Conservation (phyloP, 2,888 invertebrate species). For the Willowsia nigromaculata region DNA sequence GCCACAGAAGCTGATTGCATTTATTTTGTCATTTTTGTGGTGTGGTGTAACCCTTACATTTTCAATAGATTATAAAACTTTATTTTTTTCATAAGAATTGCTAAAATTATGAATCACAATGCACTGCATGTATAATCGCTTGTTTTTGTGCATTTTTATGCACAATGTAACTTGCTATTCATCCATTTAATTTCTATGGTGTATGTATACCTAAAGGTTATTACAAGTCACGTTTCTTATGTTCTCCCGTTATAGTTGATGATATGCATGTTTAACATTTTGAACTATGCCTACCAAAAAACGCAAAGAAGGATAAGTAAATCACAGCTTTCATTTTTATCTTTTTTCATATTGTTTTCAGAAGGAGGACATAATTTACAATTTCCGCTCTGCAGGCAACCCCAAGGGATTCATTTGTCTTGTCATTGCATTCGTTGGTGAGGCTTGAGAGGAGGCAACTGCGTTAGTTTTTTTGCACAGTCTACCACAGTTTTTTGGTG, state of each 20-base stretch:
- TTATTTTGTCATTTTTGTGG: too few species aligned
- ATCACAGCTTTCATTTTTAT: background rate
- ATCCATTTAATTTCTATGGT: too few species aligned
- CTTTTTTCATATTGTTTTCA: slow-evolving; percentile 11
- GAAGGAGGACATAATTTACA: background rate
- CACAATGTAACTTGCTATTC: too few species aligned
- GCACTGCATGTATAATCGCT: too few species aligned
- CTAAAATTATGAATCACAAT: too few species aligned
- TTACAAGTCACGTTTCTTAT: background rate
- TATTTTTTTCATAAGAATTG: too few species aligned
- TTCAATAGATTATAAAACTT: too few species aligned
- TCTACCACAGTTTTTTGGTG: background rate
- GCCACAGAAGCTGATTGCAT: too few species aligned
- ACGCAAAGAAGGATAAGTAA: background rate
- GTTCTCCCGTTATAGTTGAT: background rate
- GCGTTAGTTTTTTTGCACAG: too few species aligned
- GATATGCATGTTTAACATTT: background rate
- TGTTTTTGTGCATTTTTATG: too few species aligned
- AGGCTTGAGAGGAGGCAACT: too few species aligned
- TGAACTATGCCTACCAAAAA: background rate
- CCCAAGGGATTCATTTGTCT: background rate
- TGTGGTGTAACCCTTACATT: too few species aligned
- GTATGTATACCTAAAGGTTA: background rate
- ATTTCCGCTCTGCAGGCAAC: slow-evolving; percentile 4
- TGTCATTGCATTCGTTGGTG: background rate